These are phyloP conservation scores for Aegotheles bennettii DNA, from an alignment of 2,113 vertebrate genomes.

Conservation along the genomic window DNA sequence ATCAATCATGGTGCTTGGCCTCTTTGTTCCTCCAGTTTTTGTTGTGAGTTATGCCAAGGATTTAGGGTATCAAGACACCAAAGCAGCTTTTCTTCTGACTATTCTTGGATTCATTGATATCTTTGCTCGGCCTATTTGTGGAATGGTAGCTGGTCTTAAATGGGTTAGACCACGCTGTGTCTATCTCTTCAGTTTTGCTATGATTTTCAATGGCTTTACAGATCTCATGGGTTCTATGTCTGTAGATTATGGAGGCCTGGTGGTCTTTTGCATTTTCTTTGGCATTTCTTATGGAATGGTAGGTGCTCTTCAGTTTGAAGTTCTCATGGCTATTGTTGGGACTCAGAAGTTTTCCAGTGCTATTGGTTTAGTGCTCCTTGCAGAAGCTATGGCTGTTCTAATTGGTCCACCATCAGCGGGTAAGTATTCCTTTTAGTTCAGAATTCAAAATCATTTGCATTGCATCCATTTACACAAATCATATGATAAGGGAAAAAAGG, in stretches of 20 bases:
- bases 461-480: neutral
- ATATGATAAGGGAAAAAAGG: neutral
- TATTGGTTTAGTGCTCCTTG: slow-evolving; percentile 90
- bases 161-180: slow-evolving; percentile 88
- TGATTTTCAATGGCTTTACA: slow-evolving; percentile 90
- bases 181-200: slow-evolving; percentile 92
- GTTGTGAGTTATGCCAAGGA: slow-evolving; percentile 94
- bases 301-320: slow-evolving; percentile 96
- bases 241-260: slow-evolving; percentile 78
- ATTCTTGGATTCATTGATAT: slow-evolving; percentile 93
- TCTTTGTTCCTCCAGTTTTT: slow-evolving; percentile 94
- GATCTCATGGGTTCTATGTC: slow-evolving; percentile 88
- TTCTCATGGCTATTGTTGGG: slow-evolving; percentile 95
- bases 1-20: slow-evolving; percentile 93
- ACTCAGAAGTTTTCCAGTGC: slow-evolving; percentile 93
- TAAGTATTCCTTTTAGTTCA: slow-evolving; percentile 45
- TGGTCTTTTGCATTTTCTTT: slow-evolving; percentile 93
- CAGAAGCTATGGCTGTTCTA: slow-evolving; percentile 90
- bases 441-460: neutral
- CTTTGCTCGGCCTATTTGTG: slow-evolving; percentile 87
- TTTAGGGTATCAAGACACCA: slow-evolving; percentile 83
- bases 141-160: slow-evolving; percentile 83
- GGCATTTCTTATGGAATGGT: slow-evolving; percentile 98
- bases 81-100: slow-evolving; percentile 87
- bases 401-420: slow-evolving; percentile 91